Evolutionary conservation across 2,888 invertebrate genomes (phyloP).

Genomic region (Nebria salina): DNA sequence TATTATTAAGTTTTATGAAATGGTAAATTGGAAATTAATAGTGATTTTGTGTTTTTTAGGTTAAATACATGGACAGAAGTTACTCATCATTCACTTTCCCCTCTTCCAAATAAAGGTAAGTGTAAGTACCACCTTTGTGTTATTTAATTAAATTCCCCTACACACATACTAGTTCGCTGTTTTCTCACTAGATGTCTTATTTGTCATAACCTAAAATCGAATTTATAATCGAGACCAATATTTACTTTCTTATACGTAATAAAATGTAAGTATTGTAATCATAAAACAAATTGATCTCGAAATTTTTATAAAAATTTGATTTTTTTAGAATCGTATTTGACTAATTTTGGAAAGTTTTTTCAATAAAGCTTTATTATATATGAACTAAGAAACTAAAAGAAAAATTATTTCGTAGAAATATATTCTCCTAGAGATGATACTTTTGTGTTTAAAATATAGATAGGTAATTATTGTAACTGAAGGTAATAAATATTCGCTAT

Average conservation of each 20-base stretch:
- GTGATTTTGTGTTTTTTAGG: constrained; percentile 56
- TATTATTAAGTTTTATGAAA: no score
- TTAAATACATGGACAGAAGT: constrained; percentile 63
- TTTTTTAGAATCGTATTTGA: no score
- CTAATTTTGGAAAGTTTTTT: no score
- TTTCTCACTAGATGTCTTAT: no score
- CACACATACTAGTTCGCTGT: neutral
- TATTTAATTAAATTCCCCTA: constrained; percentile 23
- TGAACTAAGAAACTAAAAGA: no score
- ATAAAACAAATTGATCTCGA: no score
- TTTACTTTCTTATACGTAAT: neutral
- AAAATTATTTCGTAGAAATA: no score
- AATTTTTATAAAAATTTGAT: no score
- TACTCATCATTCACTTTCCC: constrained; percentile 58
- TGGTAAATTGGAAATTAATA: neutral
- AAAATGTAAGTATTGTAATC: no score
- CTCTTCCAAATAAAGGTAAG: constrained; percentile 59
- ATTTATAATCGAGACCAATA: neutral
- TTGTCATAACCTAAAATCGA: no score
- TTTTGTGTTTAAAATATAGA: neutral
- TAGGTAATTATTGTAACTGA: constrained; percentile 31
- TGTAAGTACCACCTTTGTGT: constrained; percentile 29
- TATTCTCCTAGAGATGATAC: neutral
- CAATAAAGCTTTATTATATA: no score
- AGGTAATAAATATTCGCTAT: constrained; percentile 33